Percentiles rank a stretch among this genome's conserved stretches.
These are phyloP conservation scores for Nomada fucata DNA, from an alignment of 2,888 invertebrate genomes.

Conservation along the genomic window DNA sequence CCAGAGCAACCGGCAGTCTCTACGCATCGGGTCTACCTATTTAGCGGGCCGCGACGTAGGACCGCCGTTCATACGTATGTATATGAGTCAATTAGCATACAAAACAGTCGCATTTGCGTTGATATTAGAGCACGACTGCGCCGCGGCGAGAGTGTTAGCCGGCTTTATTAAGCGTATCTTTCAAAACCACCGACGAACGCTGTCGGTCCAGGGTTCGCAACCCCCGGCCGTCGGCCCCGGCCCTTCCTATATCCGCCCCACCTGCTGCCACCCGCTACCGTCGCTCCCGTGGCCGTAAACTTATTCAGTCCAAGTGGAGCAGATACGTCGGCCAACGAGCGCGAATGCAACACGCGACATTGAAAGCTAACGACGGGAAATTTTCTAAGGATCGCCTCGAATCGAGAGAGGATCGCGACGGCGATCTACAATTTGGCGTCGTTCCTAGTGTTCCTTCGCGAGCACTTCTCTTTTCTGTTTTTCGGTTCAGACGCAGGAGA, in stretches of 20 bases:
- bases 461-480: too few relatives aligned
- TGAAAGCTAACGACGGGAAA: slow-evolving; percentile 31
- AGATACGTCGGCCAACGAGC: slow-evolving; percentile 18
- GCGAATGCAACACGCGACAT: slow-evolving; percentile 29
- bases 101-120: slow-evolving; percentile 77
- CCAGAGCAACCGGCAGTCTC: slow-evolving; percentile 15
- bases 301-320: slow-evolving; percentile 40
- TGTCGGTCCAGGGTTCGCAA: slow-evolving; percentile 24
- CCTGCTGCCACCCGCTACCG: background rate
- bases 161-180: slow-evolving; percentile 70
- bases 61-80: slow-evolving; percentile 69
- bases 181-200: slow-evolving; percentile 53
- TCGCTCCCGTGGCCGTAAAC: slow-evolving; percentile 27
- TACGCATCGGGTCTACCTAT: slow-evolving; percentile 71
- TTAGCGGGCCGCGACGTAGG: slow-evolving; percentile 65
- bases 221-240: slow-evolving; percentile 7
- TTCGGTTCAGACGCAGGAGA: too few relatives aligned
- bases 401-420: background rate
- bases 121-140: slow-evolving; percentile 70
- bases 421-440: background rate
- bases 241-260: background rate
- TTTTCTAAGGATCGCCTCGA: slow-evolving; percentile 14
- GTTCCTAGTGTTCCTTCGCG: too few relatives aligned
- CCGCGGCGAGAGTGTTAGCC: slow-evolving; percentile 38
- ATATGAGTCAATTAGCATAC: slow-evolving; percentile 79